These are phyloP conservation scores for Hepsetus odoe DNA, from an alignment of 2,113 vertebrate species.

Conservation along the genomic window DNA sequence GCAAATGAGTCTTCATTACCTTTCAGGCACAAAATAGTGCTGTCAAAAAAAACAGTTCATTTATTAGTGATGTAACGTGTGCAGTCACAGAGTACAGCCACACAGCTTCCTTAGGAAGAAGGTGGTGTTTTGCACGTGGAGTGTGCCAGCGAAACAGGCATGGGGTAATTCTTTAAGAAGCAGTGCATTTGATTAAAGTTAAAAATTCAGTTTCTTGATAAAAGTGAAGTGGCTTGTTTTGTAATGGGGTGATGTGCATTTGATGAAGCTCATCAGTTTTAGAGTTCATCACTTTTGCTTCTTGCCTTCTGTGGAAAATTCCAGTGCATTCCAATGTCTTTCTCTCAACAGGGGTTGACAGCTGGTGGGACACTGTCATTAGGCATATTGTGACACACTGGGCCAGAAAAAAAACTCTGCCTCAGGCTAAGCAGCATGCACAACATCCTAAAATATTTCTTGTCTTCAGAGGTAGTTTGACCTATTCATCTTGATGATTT, in stretches of 20 bases:
- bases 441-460: slow-evolving; percentile 15
- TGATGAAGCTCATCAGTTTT: slow-evolving; percentile 53
- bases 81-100: slow-evolving; percentile 11
- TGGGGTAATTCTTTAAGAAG: slow-evolving; percentile 47
- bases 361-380: slow-evolving; percentile 45
- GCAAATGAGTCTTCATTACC: slow-evolving; percentile 59
- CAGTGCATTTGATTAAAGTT: slow-evolving; percentile 52
- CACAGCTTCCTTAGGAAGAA: neutral
- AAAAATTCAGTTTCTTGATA: slow-evolving; percentile 12
- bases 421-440: slow-evolving; percentile 26
- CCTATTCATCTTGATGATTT: slow-evolving; percentile 26
- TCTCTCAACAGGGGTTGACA: slow-evolving; percentile 52
- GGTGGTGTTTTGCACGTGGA: neutral
- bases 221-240: slow-evolving; percentile 39
- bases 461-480: slow-evolving; percentile 13
- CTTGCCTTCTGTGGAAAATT: slow-evolving; percentile 14
- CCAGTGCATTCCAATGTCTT: slow-evolving; percentile 21
- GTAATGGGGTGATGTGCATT: slow-evolving; percentile 58
- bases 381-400: slow-evolving; percentile 46
- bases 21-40: slow-evolving; percentile 33
- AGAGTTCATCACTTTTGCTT: slow-evolving; percentile 4
- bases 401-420: slow-evolving; percentile 37
- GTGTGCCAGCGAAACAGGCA: neutral
- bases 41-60: slow-evolving; percentile 20
- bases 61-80: slow-evolving; percentile 33